Evolutionary conservation across 2,113 vertebrate genomes (phyloP).

Genomic region (Dissostichus mawsoni): DNA sequence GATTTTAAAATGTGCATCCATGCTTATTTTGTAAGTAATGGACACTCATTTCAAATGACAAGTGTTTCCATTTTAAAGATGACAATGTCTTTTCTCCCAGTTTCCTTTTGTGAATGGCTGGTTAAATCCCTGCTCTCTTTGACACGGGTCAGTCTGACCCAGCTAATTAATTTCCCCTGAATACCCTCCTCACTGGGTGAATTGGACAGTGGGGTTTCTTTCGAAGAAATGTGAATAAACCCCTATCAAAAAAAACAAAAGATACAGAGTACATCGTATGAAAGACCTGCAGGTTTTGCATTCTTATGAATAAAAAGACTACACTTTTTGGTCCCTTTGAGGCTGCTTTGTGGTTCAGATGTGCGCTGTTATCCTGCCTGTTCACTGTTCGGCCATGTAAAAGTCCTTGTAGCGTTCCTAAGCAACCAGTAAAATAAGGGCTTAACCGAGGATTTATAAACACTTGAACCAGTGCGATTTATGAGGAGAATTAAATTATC

Average conservation of each 20-base stretch:
- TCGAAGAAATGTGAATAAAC: constrained; percentile 67
- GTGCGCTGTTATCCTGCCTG: constrained; percentile 41
- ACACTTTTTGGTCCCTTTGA: constrained; percentile 23
- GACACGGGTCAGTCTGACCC: constrained; percentile 82
- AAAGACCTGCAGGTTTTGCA: constrained; percentile 43
- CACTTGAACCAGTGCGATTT: constrained; percentile 58
- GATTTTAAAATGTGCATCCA: neutral
- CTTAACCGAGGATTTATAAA: constrained; percentile 71
- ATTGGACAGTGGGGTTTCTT: constrained; percentile 57
- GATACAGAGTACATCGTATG: constrained; percentile 12
- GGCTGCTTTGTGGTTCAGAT: constrained; percentile 34
- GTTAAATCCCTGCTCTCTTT: constrained; percentile 65
- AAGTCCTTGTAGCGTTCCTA: constrained; percentile 77
- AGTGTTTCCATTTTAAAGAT: neutral
- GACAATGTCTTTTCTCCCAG: neutral
- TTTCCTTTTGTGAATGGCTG: constrained; percentile 16
- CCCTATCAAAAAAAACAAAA: constrained; percentile 30
- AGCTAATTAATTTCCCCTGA: constrained; percentile 73
- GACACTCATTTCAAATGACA: neutral
- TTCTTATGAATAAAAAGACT: constrained; percentile 28
- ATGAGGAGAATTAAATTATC: constrained; percentile 48
- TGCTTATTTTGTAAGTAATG: neutral
- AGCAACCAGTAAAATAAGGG: constrained; percentile 78
- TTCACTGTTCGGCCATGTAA: constrained; percentile 40
- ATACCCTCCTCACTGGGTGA: constrained; percentile 69